Conservation (phyloP, 2,797 vertebrate genomes). For the Echiichthys vipera region DNA sequence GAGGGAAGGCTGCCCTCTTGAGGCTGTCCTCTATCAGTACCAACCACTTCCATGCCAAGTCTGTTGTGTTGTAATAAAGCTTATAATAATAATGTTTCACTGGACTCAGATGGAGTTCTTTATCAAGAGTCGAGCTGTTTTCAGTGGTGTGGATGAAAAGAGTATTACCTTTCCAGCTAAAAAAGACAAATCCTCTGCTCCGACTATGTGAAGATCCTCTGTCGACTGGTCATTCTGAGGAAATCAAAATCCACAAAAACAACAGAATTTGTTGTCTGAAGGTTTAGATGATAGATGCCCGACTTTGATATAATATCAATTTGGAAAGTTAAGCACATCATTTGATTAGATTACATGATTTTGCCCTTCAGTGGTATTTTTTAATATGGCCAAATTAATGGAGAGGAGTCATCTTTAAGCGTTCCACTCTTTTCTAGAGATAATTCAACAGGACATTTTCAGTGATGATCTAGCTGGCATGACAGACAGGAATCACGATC, state of each 20-base stretch:
- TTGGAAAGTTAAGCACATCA: too few relatives aligned
- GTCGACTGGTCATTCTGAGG: conserved; percentile 91
- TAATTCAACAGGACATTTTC: too few relatives aligned
- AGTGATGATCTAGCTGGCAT: too few relatives aligned
- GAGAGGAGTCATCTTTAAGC: too few relatives aligned
- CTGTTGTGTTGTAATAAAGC: background rate
- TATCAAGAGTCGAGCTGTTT: background rate
- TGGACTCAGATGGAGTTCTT: background rate
- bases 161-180: conserved; percentile 90
- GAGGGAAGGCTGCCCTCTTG: conserved; percentile 72
- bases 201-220: conserved; percentile 90
- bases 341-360: too few relatives aligned
- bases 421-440: too few relatives aligned
- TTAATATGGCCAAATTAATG: too few relatives aligned
- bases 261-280: too few relatives aligned
- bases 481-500: too few relatives aligned
- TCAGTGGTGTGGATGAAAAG: background rate
- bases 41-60: background rate
- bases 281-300: too few relatives aligned
- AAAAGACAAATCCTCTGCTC: conserved; percentile 90
- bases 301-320: too few relatives aligned
- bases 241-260: conserved; percentile 23
- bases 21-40: conserved; percentile 49
- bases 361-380: too few relatives aligned
- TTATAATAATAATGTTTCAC: background rate